A percentile compares a stretch with the other conserved stretches of the same genome.
Conservation (phyloP, 1,140 invertebrate species). For the Bombus picipes region DNA sequence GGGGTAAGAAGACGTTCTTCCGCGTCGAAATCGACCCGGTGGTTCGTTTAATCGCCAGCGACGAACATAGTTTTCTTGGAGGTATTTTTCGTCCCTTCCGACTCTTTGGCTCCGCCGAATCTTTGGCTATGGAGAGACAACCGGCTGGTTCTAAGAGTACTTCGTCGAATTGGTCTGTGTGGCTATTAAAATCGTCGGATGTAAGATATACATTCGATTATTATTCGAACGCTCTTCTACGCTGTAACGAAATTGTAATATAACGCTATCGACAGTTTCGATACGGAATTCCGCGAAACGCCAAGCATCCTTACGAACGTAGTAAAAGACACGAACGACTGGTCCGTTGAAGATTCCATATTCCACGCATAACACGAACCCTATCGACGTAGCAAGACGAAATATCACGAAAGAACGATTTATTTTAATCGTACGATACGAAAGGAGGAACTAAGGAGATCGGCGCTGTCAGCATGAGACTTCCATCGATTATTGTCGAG, state of each 20-base stretch:
- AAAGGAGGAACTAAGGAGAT: not conserved
- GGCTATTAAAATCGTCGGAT: not conserved
- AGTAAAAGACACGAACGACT: too few species aligned
- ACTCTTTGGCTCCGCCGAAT: too few species aligned
- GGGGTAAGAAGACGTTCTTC: not conserved
- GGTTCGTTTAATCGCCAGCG: not conserved
- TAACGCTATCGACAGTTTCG: too few species aligned
- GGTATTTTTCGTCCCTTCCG: too few species aligned
- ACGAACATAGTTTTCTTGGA: not conserved
- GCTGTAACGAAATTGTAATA: rapidly evolving
- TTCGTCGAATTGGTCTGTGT: rapidly evolving
- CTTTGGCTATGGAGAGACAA: too few species aligned
- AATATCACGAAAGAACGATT: not conserved
- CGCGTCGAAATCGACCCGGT: not conserved
- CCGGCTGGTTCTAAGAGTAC: rapidly evolving
- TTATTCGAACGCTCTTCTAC: too few species aligned
- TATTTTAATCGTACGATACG: not conserved
- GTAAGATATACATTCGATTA: too few species aligned
- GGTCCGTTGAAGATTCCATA: too few species aligned
- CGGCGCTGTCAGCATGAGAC: too few species aligned
- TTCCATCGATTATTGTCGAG: slow-evolving; percentile 7
- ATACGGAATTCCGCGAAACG: not conserved
- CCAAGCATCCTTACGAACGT: too few species aligned
- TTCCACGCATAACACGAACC: too few species aligned
- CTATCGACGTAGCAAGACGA: not conserved